Evolutionary conservation across 2,113 vertebrate species (phyloP).

Genomic region (Psilopsiagon aymara): DNA sequence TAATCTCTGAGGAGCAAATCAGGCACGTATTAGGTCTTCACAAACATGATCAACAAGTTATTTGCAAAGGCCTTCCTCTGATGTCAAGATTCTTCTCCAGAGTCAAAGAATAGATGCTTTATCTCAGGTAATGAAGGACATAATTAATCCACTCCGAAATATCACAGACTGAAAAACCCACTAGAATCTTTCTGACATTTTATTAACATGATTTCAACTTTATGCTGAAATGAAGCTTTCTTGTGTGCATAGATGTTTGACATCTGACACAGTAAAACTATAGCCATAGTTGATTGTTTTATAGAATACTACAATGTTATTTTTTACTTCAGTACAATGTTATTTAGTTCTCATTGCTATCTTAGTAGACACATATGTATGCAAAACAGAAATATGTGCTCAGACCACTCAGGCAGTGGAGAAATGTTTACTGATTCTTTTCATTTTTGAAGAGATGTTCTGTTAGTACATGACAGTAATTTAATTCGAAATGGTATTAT

Average conservation of each 20-base stretch:
- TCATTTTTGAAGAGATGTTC: neutral
- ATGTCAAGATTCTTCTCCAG: neutral
- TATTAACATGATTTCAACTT: neutral
- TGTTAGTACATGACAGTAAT: neutral
- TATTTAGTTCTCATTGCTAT: neutral
- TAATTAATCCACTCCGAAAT: neutral
- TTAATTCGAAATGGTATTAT: neutral
- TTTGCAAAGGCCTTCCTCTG: neutral
- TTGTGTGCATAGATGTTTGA: neutral
- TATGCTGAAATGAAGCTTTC: neutral
- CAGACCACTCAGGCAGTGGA: accelerated
- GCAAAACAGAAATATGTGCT: neutral
- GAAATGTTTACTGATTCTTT: neutral
- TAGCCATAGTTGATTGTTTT: neutral
- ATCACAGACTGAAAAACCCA: neutral
- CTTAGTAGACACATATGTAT: neutral
- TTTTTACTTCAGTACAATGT: neutral
- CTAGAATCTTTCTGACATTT: neutral
- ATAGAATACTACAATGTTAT: neutral
- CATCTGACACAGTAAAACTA: neutral
- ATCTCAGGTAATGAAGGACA: neutral
- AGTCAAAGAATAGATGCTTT: neutral
- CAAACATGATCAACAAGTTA: neutral
- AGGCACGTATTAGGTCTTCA: neutral
- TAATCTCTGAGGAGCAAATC: neutral